These are phyloP conservation scores for Pterostichus madidus DNA, from an alignment of 2,888 invertebrate genomes.

Conservation along the genomic window DNA sequence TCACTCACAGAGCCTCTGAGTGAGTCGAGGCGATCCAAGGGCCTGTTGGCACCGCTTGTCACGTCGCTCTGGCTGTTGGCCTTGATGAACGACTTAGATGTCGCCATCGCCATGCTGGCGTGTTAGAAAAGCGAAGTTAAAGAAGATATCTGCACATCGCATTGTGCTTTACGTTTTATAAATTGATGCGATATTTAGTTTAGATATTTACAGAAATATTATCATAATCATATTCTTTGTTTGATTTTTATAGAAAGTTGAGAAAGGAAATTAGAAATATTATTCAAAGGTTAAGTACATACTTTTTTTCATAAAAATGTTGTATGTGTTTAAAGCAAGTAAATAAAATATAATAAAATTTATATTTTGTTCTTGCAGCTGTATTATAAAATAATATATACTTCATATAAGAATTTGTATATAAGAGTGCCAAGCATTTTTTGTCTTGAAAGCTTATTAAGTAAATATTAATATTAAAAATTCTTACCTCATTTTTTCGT, in stretches of 20 bases:
- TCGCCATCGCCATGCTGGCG: slow-evolving; percentile 84
- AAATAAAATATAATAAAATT: no score
- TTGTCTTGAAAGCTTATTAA: not conserved
- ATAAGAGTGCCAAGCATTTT: not conserved
- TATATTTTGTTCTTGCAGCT: no score
- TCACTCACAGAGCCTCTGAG: slow-evolving; percentile 88
- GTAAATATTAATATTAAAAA: not conserved
- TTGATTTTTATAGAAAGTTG: no score
- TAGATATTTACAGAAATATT: not conserved
- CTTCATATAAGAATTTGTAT: no score
- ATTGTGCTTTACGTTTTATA: not conserved
- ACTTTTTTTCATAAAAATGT: no score
- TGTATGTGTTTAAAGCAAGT: no score
- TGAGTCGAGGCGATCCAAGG: slow-evolving; percentile 84
- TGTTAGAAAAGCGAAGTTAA: slow-evolving; percentile 67
- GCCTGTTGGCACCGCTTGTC: slow-evolving; percentile 79
- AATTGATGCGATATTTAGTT: no score
- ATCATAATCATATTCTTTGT: not conserved
- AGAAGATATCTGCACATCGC: slow-evolving; percentile 52
- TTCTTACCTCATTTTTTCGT: slow-evolving; percentile 66
- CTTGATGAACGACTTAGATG: slow-evolving; percentile 94
- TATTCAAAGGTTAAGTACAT: no score
- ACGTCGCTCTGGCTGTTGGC: slow-evolving; percentile 92
- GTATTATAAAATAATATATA: no score
- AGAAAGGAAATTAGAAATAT: no score